A percentile compares a stretch with the other conserved stretches of the same genome.
Conservation (phyloP, 2,113 vertebrate genomes). For the Geococcyx californianus region DNA sequence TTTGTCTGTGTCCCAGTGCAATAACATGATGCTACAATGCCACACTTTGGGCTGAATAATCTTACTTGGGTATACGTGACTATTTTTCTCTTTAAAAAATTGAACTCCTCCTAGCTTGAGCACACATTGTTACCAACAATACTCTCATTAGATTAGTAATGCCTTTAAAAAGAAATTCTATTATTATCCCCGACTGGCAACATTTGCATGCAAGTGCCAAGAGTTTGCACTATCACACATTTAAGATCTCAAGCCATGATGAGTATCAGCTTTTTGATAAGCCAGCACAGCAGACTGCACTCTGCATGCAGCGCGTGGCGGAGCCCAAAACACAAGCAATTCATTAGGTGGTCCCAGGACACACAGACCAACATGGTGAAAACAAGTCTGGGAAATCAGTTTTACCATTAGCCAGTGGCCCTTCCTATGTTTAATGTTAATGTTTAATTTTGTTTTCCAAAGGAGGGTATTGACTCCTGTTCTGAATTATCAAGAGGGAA, state of each 20-base stretch:
- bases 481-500: not conserved
- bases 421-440: not conserved
- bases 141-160: not conserved
- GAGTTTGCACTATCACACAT: not conserved
- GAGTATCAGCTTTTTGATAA: not conserved
- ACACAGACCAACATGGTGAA: not conserved
- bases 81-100: not conserved
- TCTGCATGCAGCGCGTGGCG: accelerated
- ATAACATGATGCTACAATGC: not conserved
- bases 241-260: not conserved
- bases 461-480: not conserved
- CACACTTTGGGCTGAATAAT: not conserved
- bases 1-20: not conserved
- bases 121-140: not conserved
- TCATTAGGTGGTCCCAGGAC: not conserved
- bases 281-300: accelerated
- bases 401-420: not conserved
- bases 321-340: not conserved
- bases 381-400: not conserved
- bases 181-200: not conserved
- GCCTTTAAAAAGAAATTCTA: not conserved
- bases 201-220: not conserved
- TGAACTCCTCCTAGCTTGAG: not conserved
- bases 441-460: not conserved
- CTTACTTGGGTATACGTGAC: not conserved